Conservation (phyloP, 2,888 invertebrate species). For the Rhingia rostrata region DNA sequence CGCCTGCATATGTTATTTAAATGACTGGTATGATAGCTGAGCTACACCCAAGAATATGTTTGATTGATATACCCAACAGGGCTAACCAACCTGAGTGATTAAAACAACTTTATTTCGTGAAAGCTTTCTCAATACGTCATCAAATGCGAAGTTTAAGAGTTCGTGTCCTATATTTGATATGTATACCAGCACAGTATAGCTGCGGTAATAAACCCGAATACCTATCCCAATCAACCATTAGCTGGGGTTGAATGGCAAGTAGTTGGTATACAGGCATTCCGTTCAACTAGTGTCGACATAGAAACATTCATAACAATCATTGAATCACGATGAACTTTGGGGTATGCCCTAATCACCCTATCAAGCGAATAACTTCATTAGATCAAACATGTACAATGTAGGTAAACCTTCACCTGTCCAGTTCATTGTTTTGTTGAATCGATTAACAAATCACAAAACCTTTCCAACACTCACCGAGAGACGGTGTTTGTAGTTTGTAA, state of each 20-base stretch:
- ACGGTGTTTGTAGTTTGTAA: conserved; percentile 85
- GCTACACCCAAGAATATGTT: conserved; percentile 7
- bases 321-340: not conserved
- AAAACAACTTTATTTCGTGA: conserved; percentile 20
- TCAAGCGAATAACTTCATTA: conserved; percentile 3
- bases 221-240: not conserved
- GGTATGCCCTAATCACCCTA: not conserved
- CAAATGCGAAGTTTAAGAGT: conserved; percentile 3
- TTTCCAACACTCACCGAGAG: conserved; percentile 84
- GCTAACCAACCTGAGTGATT: conserved; percentile 11
- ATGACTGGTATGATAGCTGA: not conserved
- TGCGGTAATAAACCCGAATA: conserved; percentile 5
- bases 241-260: not conserved
- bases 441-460: conserved; percentile 34
- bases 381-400: not conserved
- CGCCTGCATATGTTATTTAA: not conserved
- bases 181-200: not conserved
- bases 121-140: conserved; percentile 30
- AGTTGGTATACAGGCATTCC: not conserved
- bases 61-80: not conserved
- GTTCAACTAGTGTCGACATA: conserved; percentile 24
- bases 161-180: not conserved
- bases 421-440: conserved; percentile 31
- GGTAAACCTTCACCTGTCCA: conserved; percentile 23
- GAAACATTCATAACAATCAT: conserved; percentile 3